A percentile compares a stretch with the other conserved stretches of the same genome.
These are phyloP conservation scores for Tretioscincus oriximinensis DNA, from an alignment of 2,113 vertebrate species.

Conservation along the genomic window DNA sequence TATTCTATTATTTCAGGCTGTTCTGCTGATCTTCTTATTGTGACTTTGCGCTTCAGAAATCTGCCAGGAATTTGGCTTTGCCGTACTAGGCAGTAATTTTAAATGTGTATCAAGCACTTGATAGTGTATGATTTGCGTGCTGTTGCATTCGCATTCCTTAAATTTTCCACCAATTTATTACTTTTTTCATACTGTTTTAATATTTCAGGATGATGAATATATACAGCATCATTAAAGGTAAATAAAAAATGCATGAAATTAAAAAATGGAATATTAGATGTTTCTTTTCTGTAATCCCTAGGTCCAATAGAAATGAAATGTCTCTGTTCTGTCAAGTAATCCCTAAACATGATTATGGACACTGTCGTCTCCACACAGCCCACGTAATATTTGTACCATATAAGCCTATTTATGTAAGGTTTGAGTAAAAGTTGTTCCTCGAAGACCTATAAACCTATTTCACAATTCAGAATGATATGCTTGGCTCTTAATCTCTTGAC, in stretches of 20 bases:
- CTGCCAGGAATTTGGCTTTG: constrained; percentile 84
- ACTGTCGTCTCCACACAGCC: constrained; percentile 77
- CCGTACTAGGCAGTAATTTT: constrained; percentile 80
- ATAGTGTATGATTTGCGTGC: constrained; percentile 88
- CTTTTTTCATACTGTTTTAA: constrained; percentile 86
- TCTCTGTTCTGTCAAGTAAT: constrained; percentile 82
- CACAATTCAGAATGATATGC: constrained; percentile 74
- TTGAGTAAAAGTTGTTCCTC: constrained; percentile 81
- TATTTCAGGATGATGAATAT: constrained; percentile 90
- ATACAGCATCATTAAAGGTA: constrained; percentile 88
- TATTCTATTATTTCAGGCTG: constrained; percentile 98
- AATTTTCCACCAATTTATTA: constrained; percentile 88
- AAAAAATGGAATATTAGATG: constrained; percentile 86
- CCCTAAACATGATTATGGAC: constrained; percentile 87
- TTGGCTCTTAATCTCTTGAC: constrained; percentile 73
- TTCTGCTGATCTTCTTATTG: constrained; percentile 94
- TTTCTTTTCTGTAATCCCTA: constrained; percentile 81
- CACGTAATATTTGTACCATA: constrained; percentile 80
- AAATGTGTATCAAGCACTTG: constrained; percentile 89
- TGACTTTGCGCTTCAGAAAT: constrained; percentile 85
- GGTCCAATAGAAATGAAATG: constrained; percentile 80
- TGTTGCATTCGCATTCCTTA: constrained; percentile 81
- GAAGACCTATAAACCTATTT: constrained; percentile 80
- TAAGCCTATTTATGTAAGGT: constrained; percentile 86
- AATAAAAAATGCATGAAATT: constrained; percentile 88